Conservation (phyloP, 1,140 invertebrate species). For the Papilio xuthus region DNA sequence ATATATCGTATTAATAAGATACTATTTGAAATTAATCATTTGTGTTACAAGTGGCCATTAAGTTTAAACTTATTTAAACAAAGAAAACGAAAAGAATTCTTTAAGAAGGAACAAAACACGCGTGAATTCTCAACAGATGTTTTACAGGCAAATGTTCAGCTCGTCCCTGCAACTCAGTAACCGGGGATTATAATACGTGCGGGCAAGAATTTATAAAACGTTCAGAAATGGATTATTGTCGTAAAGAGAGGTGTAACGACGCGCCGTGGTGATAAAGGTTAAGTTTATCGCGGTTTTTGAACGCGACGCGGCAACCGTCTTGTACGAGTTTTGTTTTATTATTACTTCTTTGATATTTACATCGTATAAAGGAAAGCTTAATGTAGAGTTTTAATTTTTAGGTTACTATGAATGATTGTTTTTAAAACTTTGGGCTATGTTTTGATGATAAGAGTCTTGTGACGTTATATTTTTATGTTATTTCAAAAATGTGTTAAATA, state of each 20-base stretch:
- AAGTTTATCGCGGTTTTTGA: conserved; percentile 61
- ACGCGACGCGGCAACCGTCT: conserved; percentile 36
- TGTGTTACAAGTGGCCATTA: too few relatives aligned
- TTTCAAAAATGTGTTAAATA: too few relatives aligned
- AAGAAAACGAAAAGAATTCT: background rate
- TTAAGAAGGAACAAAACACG: conserved; percentile 3
- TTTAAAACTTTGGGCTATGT: background rate
- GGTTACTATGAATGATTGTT: background rate
- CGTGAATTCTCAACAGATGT: conserved; percentile 30
- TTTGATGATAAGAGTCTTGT: background rate
- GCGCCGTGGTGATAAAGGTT: conserved; percentile 53
- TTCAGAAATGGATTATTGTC: conserved; percentile 65
- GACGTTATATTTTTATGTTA: too few relatives aligned
- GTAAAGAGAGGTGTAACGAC: conserved; percentile 55
- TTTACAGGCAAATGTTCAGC: conserved; percentile 16
- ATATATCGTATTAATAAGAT: too few relatives aligned
- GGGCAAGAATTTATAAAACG: conserved; percentile 53
- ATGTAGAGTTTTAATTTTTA: background rate
- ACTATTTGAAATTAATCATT: too few relatives aligned
- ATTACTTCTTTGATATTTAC: conserved; percentile 18
- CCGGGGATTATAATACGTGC: conserved; percentile 45
- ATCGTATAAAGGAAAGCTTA: background rate
- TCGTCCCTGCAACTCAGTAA: conserved; percentile 38
- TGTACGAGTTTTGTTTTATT: conserved; percentile 19
- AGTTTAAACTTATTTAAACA: background rate